These are phyloP conservation scores for Rhopalosiphum maidis DNA, from an alignment of 1,140 invertebrate genomes.

Conservation along the genomic window DNA sequence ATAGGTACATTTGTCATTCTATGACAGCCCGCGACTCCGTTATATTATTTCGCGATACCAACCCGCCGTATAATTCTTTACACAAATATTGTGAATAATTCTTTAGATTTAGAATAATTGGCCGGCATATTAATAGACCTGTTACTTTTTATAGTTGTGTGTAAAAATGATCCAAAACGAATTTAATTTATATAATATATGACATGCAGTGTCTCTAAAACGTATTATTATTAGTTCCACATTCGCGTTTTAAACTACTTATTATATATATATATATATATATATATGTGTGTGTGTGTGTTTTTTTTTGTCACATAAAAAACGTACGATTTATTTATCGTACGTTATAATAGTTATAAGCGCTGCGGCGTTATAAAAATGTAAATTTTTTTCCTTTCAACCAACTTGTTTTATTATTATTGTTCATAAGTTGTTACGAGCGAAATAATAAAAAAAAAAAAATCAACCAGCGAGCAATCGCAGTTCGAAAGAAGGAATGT, in stretches of 20 bases:
- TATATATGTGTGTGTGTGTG: too few relatives aligned
- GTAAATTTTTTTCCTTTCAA: background rate
- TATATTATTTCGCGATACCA: background rate
- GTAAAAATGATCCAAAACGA: background rate
- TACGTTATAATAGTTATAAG: background rate
- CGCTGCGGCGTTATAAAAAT: background rate
- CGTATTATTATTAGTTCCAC: conserved; percentile 28
- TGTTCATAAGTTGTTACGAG: background rate
- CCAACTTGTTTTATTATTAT: conserved; percentile 12
- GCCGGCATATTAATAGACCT: background rate
- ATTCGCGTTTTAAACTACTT: background rate
- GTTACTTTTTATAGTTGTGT: background rate
- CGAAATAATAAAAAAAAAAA: background rate
- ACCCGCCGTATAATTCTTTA: background rate
- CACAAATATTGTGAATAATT: conserved; percentile 12
- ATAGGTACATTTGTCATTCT: background rate
- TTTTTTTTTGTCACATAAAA: conserved; percentile 5
- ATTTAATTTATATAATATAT: conserved; percentile 19
- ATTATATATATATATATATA: background rate
- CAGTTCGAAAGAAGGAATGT: background rate
- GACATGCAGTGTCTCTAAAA: background rate
- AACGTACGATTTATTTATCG: background rate
- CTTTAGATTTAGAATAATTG: background rate
- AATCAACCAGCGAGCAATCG: background rate
- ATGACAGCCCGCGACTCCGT: background rate